Conservation (phyloP, 2,113 vertebrate species). For the Pholis gunnellus region DNA sequence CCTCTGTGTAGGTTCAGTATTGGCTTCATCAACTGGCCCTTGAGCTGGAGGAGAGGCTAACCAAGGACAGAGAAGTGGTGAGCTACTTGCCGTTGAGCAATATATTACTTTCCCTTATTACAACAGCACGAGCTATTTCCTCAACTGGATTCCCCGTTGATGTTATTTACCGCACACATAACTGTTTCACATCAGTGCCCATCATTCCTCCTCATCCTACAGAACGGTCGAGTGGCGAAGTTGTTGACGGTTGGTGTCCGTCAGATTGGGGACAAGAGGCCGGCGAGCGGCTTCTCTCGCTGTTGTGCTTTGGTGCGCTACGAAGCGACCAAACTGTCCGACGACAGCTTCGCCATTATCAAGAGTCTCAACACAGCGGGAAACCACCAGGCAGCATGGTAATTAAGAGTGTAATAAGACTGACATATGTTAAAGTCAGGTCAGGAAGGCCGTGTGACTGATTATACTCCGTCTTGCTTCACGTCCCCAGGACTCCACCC, state of each 20-base stretch:
- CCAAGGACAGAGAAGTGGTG: conserved; percentile 92
- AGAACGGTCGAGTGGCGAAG: conserved; percentile 93
- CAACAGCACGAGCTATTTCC: not conserved
- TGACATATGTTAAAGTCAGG: not conserved
- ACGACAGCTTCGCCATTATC: conserved; percentile 89
- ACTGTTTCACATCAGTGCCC: not conserved
- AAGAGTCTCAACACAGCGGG: conserved; percentile 91
- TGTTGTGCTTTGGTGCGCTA: conserved; percentile 90
- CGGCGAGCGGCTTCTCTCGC: conserved; percentile 87
- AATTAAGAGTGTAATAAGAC: conserved; percentile 34
- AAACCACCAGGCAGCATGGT: conserved; percentile 91
- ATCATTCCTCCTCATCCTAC: conserved; percentile 6
- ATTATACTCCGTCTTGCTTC: not conserved
- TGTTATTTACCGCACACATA: not conserved
- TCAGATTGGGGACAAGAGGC: conserved; percentile 85
- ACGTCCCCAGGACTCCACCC: conserved; percentile 88
- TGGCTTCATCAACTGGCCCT: conserved; percentile 95
- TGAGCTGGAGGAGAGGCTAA: conserved; percentile 94
- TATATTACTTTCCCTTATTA: not conserved
- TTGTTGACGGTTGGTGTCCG: conserved; percentile 89
- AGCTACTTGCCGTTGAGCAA: conserved; percentile 52
- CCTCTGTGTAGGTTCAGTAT: conserved; percentile 87
- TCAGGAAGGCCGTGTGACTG: conserved; percentile 8
- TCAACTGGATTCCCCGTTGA: not conserved
- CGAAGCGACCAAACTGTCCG: conserved; percentile 89